Percentiles rank a stretch among this genome's conserved stretches.
phyloP scores from a whole-genome alignment of 53 echinoderm and acorn worm species.

The Arbacia lixula region DNA sequence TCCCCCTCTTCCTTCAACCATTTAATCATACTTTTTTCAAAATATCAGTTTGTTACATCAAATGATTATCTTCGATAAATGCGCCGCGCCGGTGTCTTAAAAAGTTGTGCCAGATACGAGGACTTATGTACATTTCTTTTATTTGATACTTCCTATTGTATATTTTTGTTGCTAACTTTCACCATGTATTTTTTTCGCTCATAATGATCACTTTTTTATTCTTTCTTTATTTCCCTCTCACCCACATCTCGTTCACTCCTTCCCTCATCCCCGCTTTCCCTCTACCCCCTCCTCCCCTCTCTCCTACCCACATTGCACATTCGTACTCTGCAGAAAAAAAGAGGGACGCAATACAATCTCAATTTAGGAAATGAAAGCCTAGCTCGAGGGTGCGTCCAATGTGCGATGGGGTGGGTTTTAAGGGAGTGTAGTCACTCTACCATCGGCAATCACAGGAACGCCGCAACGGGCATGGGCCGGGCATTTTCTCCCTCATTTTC shows the following conservation, averaged over 20 bases:
- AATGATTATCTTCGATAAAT: too few relatives aligned
- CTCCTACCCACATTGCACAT: neutral
- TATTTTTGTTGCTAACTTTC: too few relatives aligned
- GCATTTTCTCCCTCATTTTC: conserved; percentile 17
- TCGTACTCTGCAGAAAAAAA: neutral
- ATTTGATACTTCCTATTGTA: too few relatives aligned
- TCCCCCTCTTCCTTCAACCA: neutral
- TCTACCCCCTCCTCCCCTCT: neutral
- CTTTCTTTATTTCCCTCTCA: neutral
- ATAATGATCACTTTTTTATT: too few relatives aligned
- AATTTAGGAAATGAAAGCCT: conserved; percentile 40
- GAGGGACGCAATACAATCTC: conserved; percentile 8
- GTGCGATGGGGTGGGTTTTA: neutral
- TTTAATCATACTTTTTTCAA: too few relatives aligned
- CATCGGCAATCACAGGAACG: conserved; percentile 24
- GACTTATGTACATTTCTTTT: too few relatives aligned
- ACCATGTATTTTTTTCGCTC: too few relatives aligned
- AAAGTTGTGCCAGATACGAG: too few relatives aligned
- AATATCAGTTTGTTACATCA: too few relatives aligned
- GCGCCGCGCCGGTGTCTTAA: too few relatives aligned
- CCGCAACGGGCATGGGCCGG: conserved; percentile 11
- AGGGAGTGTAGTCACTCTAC: conserved; percentile 7
- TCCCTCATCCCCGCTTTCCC: neutral
- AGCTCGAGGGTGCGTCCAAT: conserved; percentile 6
- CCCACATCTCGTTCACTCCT: neutral